Base-by-base conservation (phyloP, 1,140 invertebrate species). In the Belonocnema kinseyi region DNA sequence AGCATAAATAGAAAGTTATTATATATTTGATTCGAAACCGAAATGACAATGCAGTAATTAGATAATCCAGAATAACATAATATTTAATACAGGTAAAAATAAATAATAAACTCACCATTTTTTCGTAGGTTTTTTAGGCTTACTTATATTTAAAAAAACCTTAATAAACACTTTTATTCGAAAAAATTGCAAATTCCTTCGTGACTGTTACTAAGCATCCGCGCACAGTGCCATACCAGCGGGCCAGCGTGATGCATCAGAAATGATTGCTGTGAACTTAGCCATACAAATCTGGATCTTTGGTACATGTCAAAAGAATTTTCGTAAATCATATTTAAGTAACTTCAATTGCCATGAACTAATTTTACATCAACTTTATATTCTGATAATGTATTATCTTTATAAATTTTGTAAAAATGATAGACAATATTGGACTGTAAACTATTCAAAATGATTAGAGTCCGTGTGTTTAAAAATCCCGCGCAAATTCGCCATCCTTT, bases 181-280 rank as follows among this genome's bases (percentile, higher is more conserved):
- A 61, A 61, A 46, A 46, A 46, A 8, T 40, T 46, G 40, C 50
- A 17, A 12, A 70, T 66, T 51, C 61, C 14, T 73, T 52, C 58
- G 61, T 8, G 66, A 77, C 80, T 81, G 80, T 81, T 73, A 46
- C 40, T 46, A 46, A 46, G 40, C 8, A 46, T 46, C 40, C 10
- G 40, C 40, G 40, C 40, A 46, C 40, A 46, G 40, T 46, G 40
- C 10, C 8, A 10, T 75, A n/a, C n/a, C n/a, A n/a, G n/a, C n/a
- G n/a, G 3, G 76, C 70, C 74, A 75, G 80, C 54, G 70, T 77
- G 75, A 79, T 77, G 77, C 77, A 81, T 78, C 75, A 77, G 78
- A 77, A 81, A 66, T 75, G 75, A 79, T 72, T 77, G 66, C 72
- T 77, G 21, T 61, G 80, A 81, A 81, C 10, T 8, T 73, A 40